A percentile compares a stretch with the other conserved stretches of the same genome.
Conservation (phyloP, 2,797 vertebrate species). For the Eupleurogrammus muticus region DNA sequence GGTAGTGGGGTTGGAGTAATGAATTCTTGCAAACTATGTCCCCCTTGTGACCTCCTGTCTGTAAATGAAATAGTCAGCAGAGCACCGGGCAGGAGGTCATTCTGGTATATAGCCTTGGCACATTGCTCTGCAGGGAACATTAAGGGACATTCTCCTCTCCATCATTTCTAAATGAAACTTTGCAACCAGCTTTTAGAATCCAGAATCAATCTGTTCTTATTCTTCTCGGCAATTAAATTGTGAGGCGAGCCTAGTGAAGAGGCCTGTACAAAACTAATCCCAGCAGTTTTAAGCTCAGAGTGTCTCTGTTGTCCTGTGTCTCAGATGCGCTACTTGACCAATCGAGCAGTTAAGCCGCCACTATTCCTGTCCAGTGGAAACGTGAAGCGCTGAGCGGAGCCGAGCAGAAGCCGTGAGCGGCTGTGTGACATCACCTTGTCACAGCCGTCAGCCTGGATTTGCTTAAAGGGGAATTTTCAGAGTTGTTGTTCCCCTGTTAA, state of each 20-base stretch:
- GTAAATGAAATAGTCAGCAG: slow-evolving; percentile 80
- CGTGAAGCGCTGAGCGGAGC: slow-evolving; percentile 38
- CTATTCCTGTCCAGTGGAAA: slow-evolving; percentile 44
- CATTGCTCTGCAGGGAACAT: slow-evolving; percentile 57
- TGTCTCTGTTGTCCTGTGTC: slow-evolving; percentile 41
- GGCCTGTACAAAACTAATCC: slow-evolving; percentile 54
- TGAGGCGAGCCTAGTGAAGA: slow-evolving; percentile 56
- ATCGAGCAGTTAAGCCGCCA: slow-evolving; percentile 57
- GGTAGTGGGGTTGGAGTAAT: slow-evolving; percentile 73
- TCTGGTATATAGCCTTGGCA: slow-evolving; percentile 49
- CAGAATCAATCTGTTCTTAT: slow-evolving; percentile 57
- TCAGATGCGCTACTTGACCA: slow-evolving; percentile 66
- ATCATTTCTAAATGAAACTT: slow-evolving; percentile 64
- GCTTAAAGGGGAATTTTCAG: slow-evolving; percentile 46
- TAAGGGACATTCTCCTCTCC: slow-evolving; percentile 55
- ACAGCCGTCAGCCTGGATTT: slow-evolving; percentile 51
- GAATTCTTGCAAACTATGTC: slow-evolving; percentile 78
- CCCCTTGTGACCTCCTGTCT: slow-evolving; percentile 74
- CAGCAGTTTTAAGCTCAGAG: slow-evolving; percentile 33
- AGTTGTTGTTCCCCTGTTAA: slow-evolving; percentile 32
- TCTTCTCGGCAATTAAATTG: slow-evolving; percentile 61
- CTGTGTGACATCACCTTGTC: slow-evolving; percentile 61
- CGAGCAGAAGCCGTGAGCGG: slow-evolving; percentile 26
- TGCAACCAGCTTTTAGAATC: slow-evolving; percentile 46
- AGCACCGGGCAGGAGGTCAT: slow-evolving; percentile 69